Evolutionary conservation across 2,113 vertebrate genomes (phyloP), one percentile per base, ranked within the genome.

Genomic region (Lagopus muta): DNA sequence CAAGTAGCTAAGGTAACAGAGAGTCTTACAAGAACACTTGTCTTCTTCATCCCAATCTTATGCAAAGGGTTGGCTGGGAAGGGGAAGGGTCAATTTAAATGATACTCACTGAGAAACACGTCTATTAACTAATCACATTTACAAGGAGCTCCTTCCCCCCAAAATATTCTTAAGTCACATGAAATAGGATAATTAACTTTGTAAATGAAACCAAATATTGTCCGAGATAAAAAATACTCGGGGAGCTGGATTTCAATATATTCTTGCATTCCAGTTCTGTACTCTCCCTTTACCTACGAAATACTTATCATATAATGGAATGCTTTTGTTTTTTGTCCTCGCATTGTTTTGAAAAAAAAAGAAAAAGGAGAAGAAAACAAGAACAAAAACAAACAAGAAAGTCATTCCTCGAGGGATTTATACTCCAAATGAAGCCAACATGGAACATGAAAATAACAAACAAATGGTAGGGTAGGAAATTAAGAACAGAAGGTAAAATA

Each of bases 381-480:
- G 21, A 61, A 36, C 14, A 16, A 38, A 15, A 25, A 65, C 38
- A 48, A 38, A 80, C 30, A 8, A 30, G 21, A 24, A 1, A 1
- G 2, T 18, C 13, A 43, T 78, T 94, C 65, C 38, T 65, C 21
- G 34, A 75, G 43, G 62, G 77, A 87, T 67, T 89, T 80, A 34
- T 43, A 50, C 47, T 77, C 34, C 34, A 80, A 86, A 74, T 67
- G 34, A 86, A 92, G 50, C 58, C 67, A 85, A 45, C 36, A 87
- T 50, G 70, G 40, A 40, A 54, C 54, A 70, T 25, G 76, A 61
- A 89, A 92, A 91, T 77, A 89, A 28, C 55, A 95, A 93, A 89
- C 60, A 94, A 95, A 92, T 77, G 50, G 36, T 20, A 85, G 60
- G 13, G 52, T 86, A 92, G 87, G 72, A 95, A 96, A 96, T 95